Base-by-base conservation (phyloP, 2,797 vertebrate genomes). In the Premnoplex brunnescens region DNA sequence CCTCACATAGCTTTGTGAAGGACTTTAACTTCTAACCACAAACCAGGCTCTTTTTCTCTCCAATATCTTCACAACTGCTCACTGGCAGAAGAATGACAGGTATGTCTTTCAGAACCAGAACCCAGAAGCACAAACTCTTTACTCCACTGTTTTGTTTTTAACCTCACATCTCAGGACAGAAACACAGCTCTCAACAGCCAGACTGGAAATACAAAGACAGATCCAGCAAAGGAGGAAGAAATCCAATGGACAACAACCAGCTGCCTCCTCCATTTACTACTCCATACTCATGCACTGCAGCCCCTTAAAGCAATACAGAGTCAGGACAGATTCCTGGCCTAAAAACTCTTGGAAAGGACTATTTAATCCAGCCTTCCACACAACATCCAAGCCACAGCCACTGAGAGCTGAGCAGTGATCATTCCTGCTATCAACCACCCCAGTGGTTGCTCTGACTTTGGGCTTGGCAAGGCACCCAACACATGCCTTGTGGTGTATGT, bases 1-100 rank as follows among this genome's bases (percentile, higher is more conserved):
- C 78, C 78, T 44, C 62, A 12, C 1, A 0, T 2, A 17, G 34
- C 44, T 2, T 0, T 7, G 24, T 1, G 1, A 71, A 21, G 10
- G 24, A 62, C 43, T 37, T 72, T 0, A 62, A 56, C 21, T 69
- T 41, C 43, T 8, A 39, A 46, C n/a, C 58, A 34, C 51, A 73
- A 60, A 34, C 12, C 81, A 49, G 51, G 5, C 17, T 69, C 27
- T 44, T 56, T 22, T 78, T 7, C 69, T 56, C 62, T 56, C 36
- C 37, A 22, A 0, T 3, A 4, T 0, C 9, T 56, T 63, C 49
- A n/a, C 34, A 77, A 2, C 22, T 43, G 12, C 49, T 28, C 43
- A 19, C 67, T 28, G 55, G 43, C 36, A 69, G 21, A 46, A 51
- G n/a, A 76, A 59, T 11, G 6, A 15, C 27, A 71, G 26, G 44